Evolutionary conservation across 2,113 vertebrate genomes (phyloP), one percentile per base, ranked within the genome.

Genomic region (Climacteris rufus): DNA sequence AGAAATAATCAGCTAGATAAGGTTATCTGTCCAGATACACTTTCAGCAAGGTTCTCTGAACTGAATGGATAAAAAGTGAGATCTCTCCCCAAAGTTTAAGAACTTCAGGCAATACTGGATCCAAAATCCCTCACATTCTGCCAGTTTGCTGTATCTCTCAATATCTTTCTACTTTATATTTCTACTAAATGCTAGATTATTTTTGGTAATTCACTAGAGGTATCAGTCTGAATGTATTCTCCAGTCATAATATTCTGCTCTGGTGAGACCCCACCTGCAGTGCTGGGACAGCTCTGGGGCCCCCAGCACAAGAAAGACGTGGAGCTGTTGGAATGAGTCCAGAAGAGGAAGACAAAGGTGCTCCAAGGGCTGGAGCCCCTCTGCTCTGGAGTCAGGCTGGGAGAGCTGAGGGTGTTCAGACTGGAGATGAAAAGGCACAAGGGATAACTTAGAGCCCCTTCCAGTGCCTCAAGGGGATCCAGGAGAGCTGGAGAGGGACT

Each of bases 351-450:
- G 8, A 13, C 33, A 40, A 57, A 10, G 40, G 21, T 17, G 40
- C 9, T 35, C 2, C 6, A 5, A 31, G 20, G 31, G 7, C 31
- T 57, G 70, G 20, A 47, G 40, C 5, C 3, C 2, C 19, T 40
- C 12, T 24, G 54, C n/a, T 39, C 19, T 78, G 54, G n/a, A 53
- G 23, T 5, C 45, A 69, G 23, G 28, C n/a, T 47, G 47, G 54
- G n/a, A n/a, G n/a, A 54, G n/a, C 47, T 87, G 39, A 6, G 15
- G 0, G 0, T 30, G 20, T 0, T 47, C 24, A 4, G 7, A n/a
- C 7, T 40, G 47, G 40, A 40, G 74, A 39, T 3, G 28, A 15
- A 6, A 47, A 78, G 15, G 30, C 5, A 70, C n/a, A 28, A 54
- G 47, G 8, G 13, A 47, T 10, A 70, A 2, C 10, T 87, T 28